Percentiles rank a stretch among this genome's conserved stretches.
Evolutionary conservation across 1,140 invertebrate species (phyloP).

Genomic region (Brachionus calyciflorus): DNA sequence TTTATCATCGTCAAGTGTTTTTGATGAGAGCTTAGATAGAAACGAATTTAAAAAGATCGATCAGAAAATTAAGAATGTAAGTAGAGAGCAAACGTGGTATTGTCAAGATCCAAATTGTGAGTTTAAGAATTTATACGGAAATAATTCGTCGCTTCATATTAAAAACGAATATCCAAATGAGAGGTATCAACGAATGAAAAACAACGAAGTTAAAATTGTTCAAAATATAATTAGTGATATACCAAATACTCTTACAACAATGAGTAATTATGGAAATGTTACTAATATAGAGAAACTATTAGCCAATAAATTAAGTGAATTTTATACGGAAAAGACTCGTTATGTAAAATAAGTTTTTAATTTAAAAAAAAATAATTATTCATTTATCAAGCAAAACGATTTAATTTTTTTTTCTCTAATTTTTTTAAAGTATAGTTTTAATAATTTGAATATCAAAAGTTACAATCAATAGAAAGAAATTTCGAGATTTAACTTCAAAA

Average conservation of each 20-base stretch:
- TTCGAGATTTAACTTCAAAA: no score
- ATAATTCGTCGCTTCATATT: background rate
- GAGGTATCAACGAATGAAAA: constrained; percentile 28
- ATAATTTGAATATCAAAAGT: background rate
- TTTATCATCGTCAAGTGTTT: background rate
- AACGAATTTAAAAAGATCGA: constrained; percentile 11
- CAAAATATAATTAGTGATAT: constrained; percentile 39
- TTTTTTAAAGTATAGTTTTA: constrained; percentile 1
- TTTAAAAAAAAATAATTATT: background rate
- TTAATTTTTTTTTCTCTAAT: background rate
- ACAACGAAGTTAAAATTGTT: constrained; percentile 26
- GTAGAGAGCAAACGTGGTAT: background rate
- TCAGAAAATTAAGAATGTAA: background rate
- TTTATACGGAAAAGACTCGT: constrained; percentile 34
- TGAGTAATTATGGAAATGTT: constrained; percentile 10
- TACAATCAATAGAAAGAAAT: constrained; percentile 14
- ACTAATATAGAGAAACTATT: constrained; percentile 26
- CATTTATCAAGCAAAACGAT: no score
- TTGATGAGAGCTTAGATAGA: background rate
- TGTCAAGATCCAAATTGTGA: constrained; percentile 38
- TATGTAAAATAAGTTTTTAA: constrained; percentile 26
- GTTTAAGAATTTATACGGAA: background rate
- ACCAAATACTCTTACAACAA: constrained; percentile 24
- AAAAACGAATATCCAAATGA: constrained; percentile 36
- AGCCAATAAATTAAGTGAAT: constrained; percentile 38